Evolutionary conservation across 2,888 invertebrate species (phyloP).

Genomic region (Eristalinus sepulchralis): DNA sequence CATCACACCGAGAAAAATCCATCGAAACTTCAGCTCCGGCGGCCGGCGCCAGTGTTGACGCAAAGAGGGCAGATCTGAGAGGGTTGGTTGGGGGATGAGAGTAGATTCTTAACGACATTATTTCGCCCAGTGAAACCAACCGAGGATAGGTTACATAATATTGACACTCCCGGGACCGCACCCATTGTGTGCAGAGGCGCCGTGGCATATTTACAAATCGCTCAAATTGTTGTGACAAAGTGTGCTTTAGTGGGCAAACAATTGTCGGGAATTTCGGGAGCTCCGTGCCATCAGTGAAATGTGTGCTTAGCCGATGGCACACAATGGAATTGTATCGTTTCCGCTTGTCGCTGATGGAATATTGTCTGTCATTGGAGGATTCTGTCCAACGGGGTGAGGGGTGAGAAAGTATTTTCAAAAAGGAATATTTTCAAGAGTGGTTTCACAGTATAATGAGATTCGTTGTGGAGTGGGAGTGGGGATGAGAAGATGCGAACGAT

Average conservation of each 20-base stretch:
- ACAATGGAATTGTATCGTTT: not conserved
- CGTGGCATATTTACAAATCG: not conserved
- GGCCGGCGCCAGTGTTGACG: slow-evolving; percentile 17
- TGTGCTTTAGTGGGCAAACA: not conserved
- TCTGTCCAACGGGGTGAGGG: not conserved
- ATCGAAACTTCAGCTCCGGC: slow-evolving; percentile 11
- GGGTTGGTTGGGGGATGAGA: not conserved
- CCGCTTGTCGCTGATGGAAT: not conserved
- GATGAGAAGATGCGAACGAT: no score
- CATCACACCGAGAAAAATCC: not conserved
- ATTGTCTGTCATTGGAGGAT: not conserved
- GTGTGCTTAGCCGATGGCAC: not conserved
- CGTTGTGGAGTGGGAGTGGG: no score
- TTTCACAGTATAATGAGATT: no score
- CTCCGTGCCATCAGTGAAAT: not conserved
- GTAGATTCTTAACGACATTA: not conserved
- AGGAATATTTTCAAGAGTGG: no score
- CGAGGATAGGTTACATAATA: not conserved
- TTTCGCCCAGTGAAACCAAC: not conserved
- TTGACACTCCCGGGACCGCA: slow-evolving; percentile 20
- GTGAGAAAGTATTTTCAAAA: not conserved
- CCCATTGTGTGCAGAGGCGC: slow-evolving; percentile 2
- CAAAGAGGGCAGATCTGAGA: no score
- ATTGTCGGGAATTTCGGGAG: not conserved
- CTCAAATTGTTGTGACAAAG: not conserved